A percentile compares a stretch with the other conserved stretches of the same genome.
These are phyloP conservation scores for Vicugna pacos DNA, from an alignment of 2,113 vertebrate genomes.

Conservation along the genomic window DNA sequence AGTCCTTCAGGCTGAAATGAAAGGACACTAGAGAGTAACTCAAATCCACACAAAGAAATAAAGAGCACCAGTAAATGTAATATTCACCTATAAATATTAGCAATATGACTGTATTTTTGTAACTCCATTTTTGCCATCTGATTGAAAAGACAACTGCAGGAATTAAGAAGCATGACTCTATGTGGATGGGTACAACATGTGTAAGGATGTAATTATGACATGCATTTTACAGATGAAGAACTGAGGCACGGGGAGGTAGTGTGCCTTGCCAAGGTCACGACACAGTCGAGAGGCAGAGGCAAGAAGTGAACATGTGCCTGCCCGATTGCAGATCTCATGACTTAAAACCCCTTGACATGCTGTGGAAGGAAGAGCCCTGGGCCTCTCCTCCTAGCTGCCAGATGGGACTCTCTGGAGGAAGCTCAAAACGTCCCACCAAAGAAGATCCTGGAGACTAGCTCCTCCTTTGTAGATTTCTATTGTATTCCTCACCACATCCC, in stretches of 20 bases:
- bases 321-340: neutral
- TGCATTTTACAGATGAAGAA: constrained; percentile 26
- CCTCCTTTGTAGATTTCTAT: neutral
- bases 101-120: neutral
- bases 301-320: constrained; percentile 9
- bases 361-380: constrained; percentile 5
- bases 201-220: constrained; percentile 2
- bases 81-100: constrained; percentile 23
- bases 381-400: neutral
- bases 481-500: neutral
- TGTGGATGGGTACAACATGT: neutral
- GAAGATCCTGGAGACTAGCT: neutral
- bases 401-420: neutral
- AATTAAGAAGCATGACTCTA: constrained; percentile 38
- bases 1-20: neutral
- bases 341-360: neutral
- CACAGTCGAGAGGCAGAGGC: constrained; percentile 4
- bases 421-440: neutral
- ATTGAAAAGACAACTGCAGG: neutral
- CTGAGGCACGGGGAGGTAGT: neutral
- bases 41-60: constrained; percentile 25
- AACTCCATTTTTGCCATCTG: neutral
- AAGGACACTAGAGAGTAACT: neutral
- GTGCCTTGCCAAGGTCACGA: constrained; percentile 20
- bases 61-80: neutral